Percentiles rank a stretch among this genome's conserved stretches.
phyloP scores from a whole-genome alignment of 1,140 invertebrate species.

The Drosophila oshimai region DNA sequence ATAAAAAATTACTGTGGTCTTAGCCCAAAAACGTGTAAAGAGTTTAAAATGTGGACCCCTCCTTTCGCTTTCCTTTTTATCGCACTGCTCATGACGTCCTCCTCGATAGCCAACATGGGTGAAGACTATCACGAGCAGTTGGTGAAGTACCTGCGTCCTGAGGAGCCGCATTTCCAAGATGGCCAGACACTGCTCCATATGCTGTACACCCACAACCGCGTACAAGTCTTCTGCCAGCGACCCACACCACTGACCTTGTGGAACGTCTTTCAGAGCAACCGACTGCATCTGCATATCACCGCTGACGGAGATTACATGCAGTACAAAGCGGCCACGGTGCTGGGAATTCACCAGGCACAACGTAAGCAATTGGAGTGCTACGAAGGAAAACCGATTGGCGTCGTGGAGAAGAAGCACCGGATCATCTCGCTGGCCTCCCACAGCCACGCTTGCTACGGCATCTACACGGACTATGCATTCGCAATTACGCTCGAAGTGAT shows the following conservation, averaged over 20 bases:
- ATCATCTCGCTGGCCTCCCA: not conserved
- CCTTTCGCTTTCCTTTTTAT: not conserved
- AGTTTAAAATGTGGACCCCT: not conserved
- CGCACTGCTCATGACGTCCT: not conserved
- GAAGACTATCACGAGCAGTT: not conserved
- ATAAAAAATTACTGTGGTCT: too few relatives aligned
- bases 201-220: not conserved
- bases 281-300: not conserved
- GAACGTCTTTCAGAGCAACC: conserved; percentile 15
- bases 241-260: not conserved
- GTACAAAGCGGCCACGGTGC: not conserved
- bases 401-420: not conserved
- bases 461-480: not conserved
- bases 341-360: not conserved
- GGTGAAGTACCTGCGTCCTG: conserved; percentile 25
- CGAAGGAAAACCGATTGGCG: not conserved
- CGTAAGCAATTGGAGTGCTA: not conserved
- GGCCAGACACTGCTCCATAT: not conserved
- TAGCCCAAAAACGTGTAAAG: too few relatives aligned
- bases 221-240: conserved; percentile 30
- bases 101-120: not conserved
- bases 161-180: conserved; percentile 1
- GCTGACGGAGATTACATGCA: not conserved
- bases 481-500: not conserved
- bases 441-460: not conserved